Base-by-base conservation (phyloP, 2,888 invertebrate species). In the Hecatera dysodea region DNA sequence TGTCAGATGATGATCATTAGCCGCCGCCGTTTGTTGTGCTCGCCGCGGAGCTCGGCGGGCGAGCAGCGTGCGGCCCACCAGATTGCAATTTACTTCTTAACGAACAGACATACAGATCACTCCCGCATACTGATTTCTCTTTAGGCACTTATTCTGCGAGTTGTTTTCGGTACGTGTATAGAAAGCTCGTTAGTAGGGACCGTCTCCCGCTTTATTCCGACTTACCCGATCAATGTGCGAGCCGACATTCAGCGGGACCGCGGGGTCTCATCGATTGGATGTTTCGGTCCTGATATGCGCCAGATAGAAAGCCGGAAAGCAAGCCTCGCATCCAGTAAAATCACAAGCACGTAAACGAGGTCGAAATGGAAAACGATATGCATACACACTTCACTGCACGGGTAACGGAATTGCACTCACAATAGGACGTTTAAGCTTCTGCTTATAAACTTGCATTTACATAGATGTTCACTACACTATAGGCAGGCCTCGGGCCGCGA, bases 181-280 rank as follows among this genome's bases (percentile, higher is more conserved):
- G 74, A 81, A 81, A 79, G 75, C 64, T 79, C 67, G 57, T 36
- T 67, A 67, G 24, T 65, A 61, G 66, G 46, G 63, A 57, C 61
- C 64, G 82, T 69, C 61, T 80, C 64, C 59, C 75, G 67, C 59
- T 65, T 24, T 71, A 78, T 53, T 57, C 60, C 64, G 80, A 94
- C 95, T 94, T 91, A 95, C 95, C 93, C 93, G 94, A 94, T 95
- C 94, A 92, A 93, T 93, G 94, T 91, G 91, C 88, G 90, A 91
- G 91, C 89, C 89, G 92, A 91, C 93, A 92, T 89, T 89, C 85
- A 89, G 86, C 86, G 85, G 89, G 89, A 91, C 88, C 87, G 88
- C 88, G 88, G 88, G 87, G 87, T 87, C 85, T 88, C 93, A 93
- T 94, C 92, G 93, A 93, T 92, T 90, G 88, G 84, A 85, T 84